Evolutionary conservation across 2,888 invertebrate species (phyloP).

Genomic region (Odiellus spinosus): DNA sequence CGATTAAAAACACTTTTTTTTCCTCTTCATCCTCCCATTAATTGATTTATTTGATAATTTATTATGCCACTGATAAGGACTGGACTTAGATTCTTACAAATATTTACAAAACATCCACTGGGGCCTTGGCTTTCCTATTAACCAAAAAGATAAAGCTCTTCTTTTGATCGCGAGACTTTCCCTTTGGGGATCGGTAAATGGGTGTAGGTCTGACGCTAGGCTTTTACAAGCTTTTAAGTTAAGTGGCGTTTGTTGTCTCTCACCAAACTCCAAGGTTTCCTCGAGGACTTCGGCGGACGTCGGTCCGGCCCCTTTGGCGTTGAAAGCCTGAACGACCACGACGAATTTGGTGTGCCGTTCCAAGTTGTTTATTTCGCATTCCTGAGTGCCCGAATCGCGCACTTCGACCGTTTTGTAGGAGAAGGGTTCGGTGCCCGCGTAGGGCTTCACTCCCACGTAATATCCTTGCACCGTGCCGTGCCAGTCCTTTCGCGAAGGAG

Average conservation of each 20-base stretch:
- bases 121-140: too few relatives aligned
- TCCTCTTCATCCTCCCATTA: too few relatives aligned
- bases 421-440: conserved; percentile 24
- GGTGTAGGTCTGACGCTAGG: too few relatives aligned
- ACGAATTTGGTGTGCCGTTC: not conserved
- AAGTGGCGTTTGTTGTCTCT: not conserved
- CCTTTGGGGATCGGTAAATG: too few relatives aligned
- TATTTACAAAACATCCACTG: too few relatives aligned
- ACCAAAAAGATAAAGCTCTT: too few relatives aligned
- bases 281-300: not conserved
- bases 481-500: not conserved
- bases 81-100: too few relatives aligned
- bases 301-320: not conserved
- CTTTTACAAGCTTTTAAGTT: too few relatives aligned
- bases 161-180: too few relatives aligned
- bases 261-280: not conserved
- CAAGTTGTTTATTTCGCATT: not conserved
- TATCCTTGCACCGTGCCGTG: conserved; percentile 23
- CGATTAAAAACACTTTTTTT: too few relatives aligned
- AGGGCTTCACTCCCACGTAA: conserved; percentile 26
- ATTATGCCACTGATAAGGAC: too few relatives aligned
- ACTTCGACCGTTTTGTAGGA: conserved; percentile 24
- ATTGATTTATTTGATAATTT: too few relatives aligned
- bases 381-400: conserved; percentile 4
- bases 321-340: not conserved